Evolutionary conservation across 1,140 invertebrate species (phyloP).

Genomic region (Drosophila novamexicana): DNA sequence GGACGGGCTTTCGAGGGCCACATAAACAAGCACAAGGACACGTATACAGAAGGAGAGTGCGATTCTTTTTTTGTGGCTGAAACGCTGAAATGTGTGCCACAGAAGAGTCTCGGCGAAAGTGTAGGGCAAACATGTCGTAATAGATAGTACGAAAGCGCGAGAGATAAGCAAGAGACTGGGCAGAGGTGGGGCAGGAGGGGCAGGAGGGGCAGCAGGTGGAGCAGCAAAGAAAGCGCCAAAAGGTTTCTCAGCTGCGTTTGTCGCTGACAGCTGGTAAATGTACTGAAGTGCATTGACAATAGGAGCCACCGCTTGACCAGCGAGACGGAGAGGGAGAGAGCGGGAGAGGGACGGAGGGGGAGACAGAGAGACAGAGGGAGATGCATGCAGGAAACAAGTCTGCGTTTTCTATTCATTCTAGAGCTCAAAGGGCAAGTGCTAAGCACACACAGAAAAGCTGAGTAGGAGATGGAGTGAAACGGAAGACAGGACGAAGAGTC

Average conservation of each 20-base stretch:
- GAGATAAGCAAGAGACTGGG: neutral
- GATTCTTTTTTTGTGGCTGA: conserved; percentile 38
- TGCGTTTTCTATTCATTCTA: conserved; percentile 38
- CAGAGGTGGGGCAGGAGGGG: neutral
- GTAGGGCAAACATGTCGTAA: conserved; percentile 74
- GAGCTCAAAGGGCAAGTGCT: conserved; percentile 64
- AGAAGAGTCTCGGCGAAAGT: conserved; percentile 59
- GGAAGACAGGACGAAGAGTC: no score
- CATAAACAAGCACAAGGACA: conserved; percentile 71
- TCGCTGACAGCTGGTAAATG: conserved; percentile 78
- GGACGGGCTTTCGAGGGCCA: conserved; percentile 15
- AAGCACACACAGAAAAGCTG: conserved; percentile 41
- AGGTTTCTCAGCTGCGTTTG: conserved; percentile 65
- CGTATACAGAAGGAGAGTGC: conserved; percentile 20
- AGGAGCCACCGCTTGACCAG: conserved; percentile 67
- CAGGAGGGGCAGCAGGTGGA: neutral
- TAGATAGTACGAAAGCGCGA: conserved; percentile 47
- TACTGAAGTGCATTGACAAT: conserved; percentile 80
- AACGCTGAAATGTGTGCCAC: conserved; percentile 65
- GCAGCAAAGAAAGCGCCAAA: conserved; percentile 12
- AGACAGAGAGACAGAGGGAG: conserved; percentile 20
- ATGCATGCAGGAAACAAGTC: conserved; percentile 32
- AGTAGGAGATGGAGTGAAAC: no score
- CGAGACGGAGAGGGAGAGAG: conserved; percentile 7
- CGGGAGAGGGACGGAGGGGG: neutral